Evolutionary conservation across 2,888 invertebrate genomes (phyloP), one percentile per base, ranked within the genome.

Genomic region (Amblyteles armatorius): DNA sequence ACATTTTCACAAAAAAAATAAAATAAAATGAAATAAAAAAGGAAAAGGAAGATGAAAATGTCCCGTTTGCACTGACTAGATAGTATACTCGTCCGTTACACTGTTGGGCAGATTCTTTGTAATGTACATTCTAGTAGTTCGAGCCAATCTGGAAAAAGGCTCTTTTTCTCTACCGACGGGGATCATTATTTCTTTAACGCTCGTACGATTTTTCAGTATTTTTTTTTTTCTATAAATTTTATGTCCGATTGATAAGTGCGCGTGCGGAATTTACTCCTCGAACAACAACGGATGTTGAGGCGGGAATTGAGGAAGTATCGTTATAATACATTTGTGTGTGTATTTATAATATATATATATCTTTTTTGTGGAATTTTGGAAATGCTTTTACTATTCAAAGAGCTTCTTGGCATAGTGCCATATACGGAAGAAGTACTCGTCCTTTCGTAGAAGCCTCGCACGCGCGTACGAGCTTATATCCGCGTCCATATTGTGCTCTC

Each of bases 391-490:
- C 57, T 85, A 50, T 94, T 97, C 97, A 94, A 97, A 97, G 85
- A 97, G 95, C 94, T 97, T 96, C 91, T 97, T 97, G 89, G 97
- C 97, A 92, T 97, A 97, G 94, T 97, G 97, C 97, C 97, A 98
- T 94, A 98, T 97, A 90, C 97, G 96, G 96, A 99, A 99, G 97
- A 98, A 99, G 95, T 99, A 99, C 94, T 99, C 98, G 94, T 98
- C 98, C 91, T 97, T 96, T 88, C 97, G 95, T 74, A 98, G 95
- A 76, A 98, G 95, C 83, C 97, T 97, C 87, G 97, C 97, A 89
- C 97, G 96, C n/a, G 98, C 97, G 94, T 98, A 98, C 63, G 97
- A 97, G 89, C 96, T 96, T 89, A 98, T 98, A 92, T 98, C 98
- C 2, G 98, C 98, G 94, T 99, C 98, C 97, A 99, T 98, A 91